These are phyloP conservation scores for Druceiella hillmani DNA, from an alignment of 2,888 invertebrate genomes.

Conservation along the genomic window DNA sequence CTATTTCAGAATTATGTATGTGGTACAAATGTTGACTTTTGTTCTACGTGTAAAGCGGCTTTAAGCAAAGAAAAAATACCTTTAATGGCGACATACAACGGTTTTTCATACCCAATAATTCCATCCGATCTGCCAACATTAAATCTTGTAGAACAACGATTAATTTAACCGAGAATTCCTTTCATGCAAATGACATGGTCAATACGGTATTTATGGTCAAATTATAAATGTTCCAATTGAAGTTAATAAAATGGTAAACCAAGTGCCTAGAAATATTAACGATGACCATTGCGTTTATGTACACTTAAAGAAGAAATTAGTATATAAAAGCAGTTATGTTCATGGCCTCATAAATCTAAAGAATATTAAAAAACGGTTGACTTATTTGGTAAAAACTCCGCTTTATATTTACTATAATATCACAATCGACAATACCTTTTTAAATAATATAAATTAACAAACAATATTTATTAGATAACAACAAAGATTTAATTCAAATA, in stretches of 20 bases:
- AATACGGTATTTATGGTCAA: too few species aligned
- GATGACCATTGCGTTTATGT: too few species aligned
- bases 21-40: slow-evolving; percentile 16
- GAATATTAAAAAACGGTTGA: too few species aligned
- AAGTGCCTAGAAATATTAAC: too few species aligned
- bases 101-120: slow-evolving; percentile 3
- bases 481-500: slow-evolving; percentile 21
- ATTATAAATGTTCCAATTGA: too few species aligned
- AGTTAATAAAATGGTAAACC: too few species aligned
- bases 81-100: not conserved
- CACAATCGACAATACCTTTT: not conserved
- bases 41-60: slow-evolving; percentile 20
- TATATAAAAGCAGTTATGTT: too few species aligned
- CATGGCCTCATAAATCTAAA: too few species aligned
- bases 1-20: slow-evolving; percentile 21
- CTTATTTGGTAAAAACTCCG: not conserved
- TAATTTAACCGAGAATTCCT: slow-evolving; percentile 5
- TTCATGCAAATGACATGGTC: slow-evolving; percentile 9
- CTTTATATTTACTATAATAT: slow-evolving; percentile 5
- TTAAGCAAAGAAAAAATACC: slow-evolving; percentile 2
- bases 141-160: slow-evolving; percentile 6
- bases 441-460: not conserved
- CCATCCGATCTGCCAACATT: slow-evolving; percentile 3
- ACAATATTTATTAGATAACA: slow-evolving; percentile 21
- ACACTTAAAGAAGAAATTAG: too few species aligned